Evolutionary conservation across 2,113 vertebrate genomes (phyloP).

Genomic region (Clarias macrocephalus): DNA sequence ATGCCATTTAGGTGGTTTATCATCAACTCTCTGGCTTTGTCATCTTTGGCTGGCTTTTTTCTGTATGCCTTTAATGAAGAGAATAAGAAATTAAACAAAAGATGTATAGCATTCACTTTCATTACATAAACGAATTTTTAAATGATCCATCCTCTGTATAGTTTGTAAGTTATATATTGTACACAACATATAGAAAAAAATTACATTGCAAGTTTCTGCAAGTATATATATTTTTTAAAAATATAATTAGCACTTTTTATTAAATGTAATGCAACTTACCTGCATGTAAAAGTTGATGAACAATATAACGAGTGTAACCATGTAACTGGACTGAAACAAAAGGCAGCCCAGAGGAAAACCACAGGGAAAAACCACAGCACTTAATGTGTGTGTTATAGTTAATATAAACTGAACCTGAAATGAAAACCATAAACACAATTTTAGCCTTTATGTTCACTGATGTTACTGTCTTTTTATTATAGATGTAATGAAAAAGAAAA

Average conservation of each 20-base stretch:
- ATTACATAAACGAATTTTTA: not conserved
- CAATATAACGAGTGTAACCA: conserved; percentile 81
- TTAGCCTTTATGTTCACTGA: not conserved
- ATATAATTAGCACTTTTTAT: not conserved
- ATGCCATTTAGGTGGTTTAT: conserved; percentile 77
- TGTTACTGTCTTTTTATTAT: not conserved
- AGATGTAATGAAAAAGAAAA: not conserved
- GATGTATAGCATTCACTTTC: not conserved
- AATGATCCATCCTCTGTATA: not conserved
- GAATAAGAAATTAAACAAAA: not conserved
- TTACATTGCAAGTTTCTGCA: not conserved
- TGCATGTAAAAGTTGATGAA: conserved; percentile 87
- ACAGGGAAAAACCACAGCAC: conserved; percentile 79
- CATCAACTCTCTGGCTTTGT: conserved; percentile 64
- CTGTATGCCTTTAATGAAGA: conserved; percentile 73
- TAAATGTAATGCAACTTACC: conserved; percentile 65
- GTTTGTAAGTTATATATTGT: not conserved
- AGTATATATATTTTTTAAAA: too few species aligned
- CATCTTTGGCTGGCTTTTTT: conserved; percentile 66
- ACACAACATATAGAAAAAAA: not conserved
- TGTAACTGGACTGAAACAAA: conserved; percentile 86
- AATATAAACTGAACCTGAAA: conserved; percentile 82
- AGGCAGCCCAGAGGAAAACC: conserved; percentile 85
- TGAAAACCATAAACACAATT: not conserved
- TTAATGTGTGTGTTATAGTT: conserved; percentile 84